phyloP scores from a whole-genome alignment of 2,888 invertebrate species.

The Amiota communis region DNA sequence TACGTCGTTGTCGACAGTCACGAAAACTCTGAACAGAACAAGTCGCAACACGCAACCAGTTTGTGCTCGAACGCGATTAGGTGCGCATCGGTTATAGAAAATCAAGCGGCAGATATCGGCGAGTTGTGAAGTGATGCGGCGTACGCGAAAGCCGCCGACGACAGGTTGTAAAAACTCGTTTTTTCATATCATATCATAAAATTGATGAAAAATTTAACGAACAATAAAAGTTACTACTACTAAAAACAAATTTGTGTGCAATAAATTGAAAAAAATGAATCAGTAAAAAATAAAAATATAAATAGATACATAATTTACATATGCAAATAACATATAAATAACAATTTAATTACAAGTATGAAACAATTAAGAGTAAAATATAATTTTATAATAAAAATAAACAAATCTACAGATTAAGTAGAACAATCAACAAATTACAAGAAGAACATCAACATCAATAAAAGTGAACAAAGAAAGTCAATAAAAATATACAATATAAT shows the following conservation, averaged over 20 bases:
- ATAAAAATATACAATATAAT: conserved; percentile 27
- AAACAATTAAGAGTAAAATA: conserved; percentile 20
- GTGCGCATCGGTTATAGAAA: conserved; percentile 63
- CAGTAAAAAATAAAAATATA: conserved; percentile 5
- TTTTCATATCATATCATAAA: conserved; percentile 35
- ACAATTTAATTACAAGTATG: background rate
- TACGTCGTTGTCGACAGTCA: conserved; percentile 24
- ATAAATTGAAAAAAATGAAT: conserved; percentile 23
- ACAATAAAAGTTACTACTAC: conserved; percentile 3
- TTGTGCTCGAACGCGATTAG: conserved; percentile 72
- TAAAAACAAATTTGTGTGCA: conserved; percentile 37
- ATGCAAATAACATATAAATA: too few relatives aligned
- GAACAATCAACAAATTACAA: conserved; percentile 5
- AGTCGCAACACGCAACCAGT: conserved; percentile 60
- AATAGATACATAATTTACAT: background rate
- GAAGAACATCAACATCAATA: background rate
- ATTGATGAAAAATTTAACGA: background rate
- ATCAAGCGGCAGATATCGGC: conserved; percentile 13
- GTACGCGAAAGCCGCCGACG: conserved; percentile 43
- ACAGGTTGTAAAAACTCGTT: conserved; percentile 58
- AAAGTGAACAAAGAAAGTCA: conserved; percentile 13
- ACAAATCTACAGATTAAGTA: background rate
- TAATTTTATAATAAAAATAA: background rate
- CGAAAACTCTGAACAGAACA: conserved; percentile 21
- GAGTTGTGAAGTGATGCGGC: conserved; percentile 5